Evolutionary conservation across 1,140 invertebrate species (phyloP).

Genomic region (Drosophila novamexicana): DNA sequence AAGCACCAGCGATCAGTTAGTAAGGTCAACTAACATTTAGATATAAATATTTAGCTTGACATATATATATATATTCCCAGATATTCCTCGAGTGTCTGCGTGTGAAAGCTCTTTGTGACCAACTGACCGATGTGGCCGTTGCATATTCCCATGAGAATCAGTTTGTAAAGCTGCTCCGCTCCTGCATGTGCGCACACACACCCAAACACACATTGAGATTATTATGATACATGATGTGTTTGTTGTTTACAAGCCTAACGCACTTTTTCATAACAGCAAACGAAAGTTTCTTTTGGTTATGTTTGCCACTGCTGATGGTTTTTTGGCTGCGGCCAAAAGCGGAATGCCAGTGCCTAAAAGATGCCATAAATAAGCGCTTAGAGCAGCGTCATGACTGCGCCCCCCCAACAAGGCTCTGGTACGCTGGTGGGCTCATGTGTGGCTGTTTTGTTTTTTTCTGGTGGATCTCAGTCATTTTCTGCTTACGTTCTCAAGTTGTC

Average conservation of each 20-base stretch:
- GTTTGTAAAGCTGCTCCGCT: slow-evolving; percentile 2
- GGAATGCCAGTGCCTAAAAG: slow-evolving; percentile 28
- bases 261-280: slow-evolving; percentile 47
- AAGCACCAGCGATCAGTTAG: too few species aligned
- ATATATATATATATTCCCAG: too few species aligned
- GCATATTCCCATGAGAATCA: too few species aligned
- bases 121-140: too few species aligned
- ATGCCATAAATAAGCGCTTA: slow-evolving; percentile 64
- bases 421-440: background rate
- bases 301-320: slow-evolving; percentile 1
- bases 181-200: background rate
- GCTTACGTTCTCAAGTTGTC: slow-evolving; percentile 30
- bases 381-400: slow-evolving; percentile 22
- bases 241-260: slow-evolving; percentile 58
- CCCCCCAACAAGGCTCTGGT: background rate
- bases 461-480: slow-evolving; percentile 15
- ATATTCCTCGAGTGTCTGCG: too few species aligned
- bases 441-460: background rate
- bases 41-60: too few species aligned
- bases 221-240: slow-evolving; percentile 48
- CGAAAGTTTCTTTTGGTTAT: slow-evolving; percentile 33
- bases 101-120: too few species aligned
- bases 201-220: slow-evolving; percentile 18
- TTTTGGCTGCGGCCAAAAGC: slow-evolving; percentile 1
- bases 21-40: too few species aligned